Conservation (phyloP, 2,797 vertebrate genomes). For the Hoplostethus atlanticus region DNA sequence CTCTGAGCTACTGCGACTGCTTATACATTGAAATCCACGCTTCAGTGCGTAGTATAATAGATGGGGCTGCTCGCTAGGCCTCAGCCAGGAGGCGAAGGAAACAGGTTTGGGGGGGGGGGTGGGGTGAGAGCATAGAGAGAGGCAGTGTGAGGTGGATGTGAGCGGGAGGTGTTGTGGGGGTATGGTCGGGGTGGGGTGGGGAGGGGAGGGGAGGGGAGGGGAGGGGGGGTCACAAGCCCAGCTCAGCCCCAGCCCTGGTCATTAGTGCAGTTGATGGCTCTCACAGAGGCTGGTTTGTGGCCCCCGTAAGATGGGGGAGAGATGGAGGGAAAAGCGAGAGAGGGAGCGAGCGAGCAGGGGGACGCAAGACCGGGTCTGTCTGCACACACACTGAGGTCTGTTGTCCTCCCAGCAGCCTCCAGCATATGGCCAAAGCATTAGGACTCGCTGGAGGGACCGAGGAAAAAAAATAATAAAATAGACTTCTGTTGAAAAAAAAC, state of each 20-base stretch:
- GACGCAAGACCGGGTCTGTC: slow-evolving; percentile 63
- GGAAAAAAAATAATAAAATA: slow-evolving; percentile 41
- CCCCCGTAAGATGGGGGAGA: slow-evolving; percentile 62
- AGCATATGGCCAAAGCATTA: slow-evolving; percentile 83
- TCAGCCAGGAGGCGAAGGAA: slow-evolving; percentile 51
- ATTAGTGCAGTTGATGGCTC: slow-evolving; percentile 74
- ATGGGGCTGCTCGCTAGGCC: slow-evolving; percentile 39
- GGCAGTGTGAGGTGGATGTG: slow-evolving; percentile 73
- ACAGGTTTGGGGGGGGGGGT: slow-evolving; percentile 34
- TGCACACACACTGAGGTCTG: slow-evolving; percentile 77
- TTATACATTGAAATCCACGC: not conserved
- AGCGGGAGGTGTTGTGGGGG: slow-evolving; percentile 69
- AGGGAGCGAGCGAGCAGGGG: slow-evolving; percentile 31
- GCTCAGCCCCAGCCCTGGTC: slow-evolving; percentile 39
- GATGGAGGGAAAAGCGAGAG: slow-evolving; percentile 47
- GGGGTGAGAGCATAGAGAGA: slow-evolving; percentile 67
- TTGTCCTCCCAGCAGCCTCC: slow-evolving; percentile 76
- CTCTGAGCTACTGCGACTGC: not conserved
- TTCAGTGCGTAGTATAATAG: slow-evolving; percentile 43
- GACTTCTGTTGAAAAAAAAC: slow-evolving; percentile 56
- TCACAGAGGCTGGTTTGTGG: slow-evolving; percentile 83
- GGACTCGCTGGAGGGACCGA: slow-evolving; percentile 34
- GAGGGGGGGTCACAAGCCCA: no score
- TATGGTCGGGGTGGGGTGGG: slow-evolving; percentile 36
- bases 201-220: not conserved